Percentiles rank a stretch among this genome's conserved stretches.
phyloP scores from a whole-genome alignment of 2,797 vertebrate genomes.

The Oryzias dopingdopingensis region DNA sequence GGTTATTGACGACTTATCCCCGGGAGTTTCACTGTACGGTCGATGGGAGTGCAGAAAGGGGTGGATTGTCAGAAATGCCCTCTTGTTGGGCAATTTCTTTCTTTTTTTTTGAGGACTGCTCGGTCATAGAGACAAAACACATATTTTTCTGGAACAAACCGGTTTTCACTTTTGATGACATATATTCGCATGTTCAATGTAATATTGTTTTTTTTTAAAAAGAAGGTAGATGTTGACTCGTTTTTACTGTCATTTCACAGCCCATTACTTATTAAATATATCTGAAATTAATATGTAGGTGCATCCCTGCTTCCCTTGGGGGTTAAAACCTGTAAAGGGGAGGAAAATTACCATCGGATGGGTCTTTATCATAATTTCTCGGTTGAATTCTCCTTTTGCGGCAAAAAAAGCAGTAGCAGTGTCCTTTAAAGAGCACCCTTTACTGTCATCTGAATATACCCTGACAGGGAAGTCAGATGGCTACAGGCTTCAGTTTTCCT shows the following conservation, averaged over 20 bases:
- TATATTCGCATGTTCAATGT: no score
- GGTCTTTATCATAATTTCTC: not conserved
- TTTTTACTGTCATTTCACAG: slow-evolving; percentile 33
- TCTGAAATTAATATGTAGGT: slow-evolving; percentile 30
- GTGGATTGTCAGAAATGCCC: slow-evolving; percentile 10
- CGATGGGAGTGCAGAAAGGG: not conserved
- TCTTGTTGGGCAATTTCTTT: slow-evolving; percentile 1
- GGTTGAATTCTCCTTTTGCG: not conserved
- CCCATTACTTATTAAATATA: slow-evolving; percentile 40
- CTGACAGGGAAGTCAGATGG: slow-evolving; percentile 10
- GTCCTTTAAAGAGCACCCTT: slow-evolving; percentile 18
- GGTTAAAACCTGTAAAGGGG: not conserved
- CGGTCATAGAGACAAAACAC: not conserved
- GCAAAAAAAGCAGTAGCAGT: not conserved
- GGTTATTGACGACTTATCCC: slow-evolving; percentile 13
- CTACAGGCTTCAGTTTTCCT: slow-evolving; percentile 12
- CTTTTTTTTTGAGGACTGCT: slow-evolving; percentile 1
- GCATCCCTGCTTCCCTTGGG: not conserved
- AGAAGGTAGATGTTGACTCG: slow-evolving; percentile 5
- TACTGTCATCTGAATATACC: slow-evolving; percentile 17
- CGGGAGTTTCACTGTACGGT: slow-evolving; percentile 4
- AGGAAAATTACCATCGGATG: slow-evolving; percentile 4
- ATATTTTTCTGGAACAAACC: not conserved
- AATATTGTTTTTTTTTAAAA: no score
- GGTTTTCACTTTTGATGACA: no score